A percentile compares a stretch with the other conserved stretches of the same genome.
These are phyloP conservation scores for Sphenodon punctatus DNA, from an alignment of 2,797 vertebrate genomes.

Conservation along the genomic window DNA sequence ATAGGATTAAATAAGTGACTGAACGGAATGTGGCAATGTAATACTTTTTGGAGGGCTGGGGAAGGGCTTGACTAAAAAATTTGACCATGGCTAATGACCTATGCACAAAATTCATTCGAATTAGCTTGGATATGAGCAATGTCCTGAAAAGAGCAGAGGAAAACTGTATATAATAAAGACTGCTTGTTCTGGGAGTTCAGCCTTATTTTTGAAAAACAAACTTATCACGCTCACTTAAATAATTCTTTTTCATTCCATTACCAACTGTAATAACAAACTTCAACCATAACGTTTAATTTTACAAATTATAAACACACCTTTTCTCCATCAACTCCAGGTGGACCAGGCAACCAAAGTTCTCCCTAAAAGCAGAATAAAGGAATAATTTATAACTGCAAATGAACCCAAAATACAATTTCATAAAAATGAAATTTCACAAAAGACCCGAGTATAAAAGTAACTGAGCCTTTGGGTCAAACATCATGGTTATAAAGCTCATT, in stretches of 20 bases:
- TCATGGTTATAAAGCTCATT: background rate
- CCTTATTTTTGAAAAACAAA: background rate
- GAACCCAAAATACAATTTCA: fast-evolving
- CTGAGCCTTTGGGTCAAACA: fast-evolving
- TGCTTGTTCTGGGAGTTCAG: background rate
- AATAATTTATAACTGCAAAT: background rate
- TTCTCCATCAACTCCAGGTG: constrained; percentile 86
- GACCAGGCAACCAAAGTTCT: constrained; percentile 89
- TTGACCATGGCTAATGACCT: background rate
- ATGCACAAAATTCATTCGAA: background rate
- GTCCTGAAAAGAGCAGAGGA: background rate
- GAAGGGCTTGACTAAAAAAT: background rate
- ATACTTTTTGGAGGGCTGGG: too few relatives aligned
- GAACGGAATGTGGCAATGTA: background rate
- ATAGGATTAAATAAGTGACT: background rate
- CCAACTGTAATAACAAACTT: background rate
- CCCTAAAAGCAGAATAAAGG: constrained; percentile 75
- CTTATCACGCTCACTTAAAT: background rate
- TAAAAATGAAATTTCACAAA: fast-evolving
- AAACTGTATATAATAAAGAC: background rate
- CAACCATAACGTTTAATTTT: fast-evolving
- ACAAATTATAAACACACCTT: constrained; percentile 72
- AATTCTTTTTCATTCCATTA: background rate
- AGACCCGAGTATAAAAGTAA: background rate
- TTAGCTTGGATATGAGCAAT: fast-evolving